phyloP scores from a whole-genome alignment of 2,113 vertebrate species.

The Paradisaea rubra region DNA sequence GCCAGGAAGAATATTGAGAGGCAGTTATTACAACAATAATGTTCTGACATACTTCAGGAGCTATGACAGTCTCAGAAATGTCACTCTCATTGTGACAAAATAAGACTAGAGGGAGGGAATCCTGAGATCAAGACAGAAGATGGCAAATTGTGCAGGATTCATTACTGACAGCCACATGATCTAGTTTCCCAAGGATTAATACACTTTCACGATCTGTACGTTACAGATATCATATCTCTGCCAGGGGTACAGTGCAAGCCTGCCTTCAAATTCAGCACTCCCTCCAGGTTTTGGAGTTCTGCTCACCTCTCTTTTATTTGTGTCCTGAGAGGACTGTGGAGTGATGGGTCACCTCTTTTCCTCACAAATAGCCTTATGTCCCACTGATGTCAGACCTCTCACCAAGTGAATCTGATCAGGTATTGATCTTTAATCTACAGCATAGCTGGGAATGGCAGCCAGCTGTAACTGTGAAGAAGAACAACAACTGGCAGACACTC shows the following conservation, averaged over 20 bases:
- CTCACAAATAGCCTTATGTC: neutral
- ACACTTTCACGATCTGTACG: neutral
- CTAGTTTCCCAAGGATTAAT: neutral
- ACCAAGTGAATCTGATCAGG: conserved; percentile 20
- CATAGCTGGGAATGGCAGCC: conserved; percentile 60
- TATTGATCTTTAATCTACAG: conserved; percentile 44
- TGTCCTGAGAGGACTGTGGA: neutral
- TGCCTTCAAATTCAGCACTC: neutral
- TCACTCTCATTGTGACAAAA: neutral
- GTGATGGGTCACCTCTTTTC: neutral
- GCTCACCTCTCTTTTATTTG: neutral
- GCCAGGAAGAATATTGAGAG: neutral
- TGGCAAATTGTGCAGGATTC: neutral
- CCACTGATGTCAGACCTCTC: neutral
- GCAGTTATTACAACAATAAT: conserved; percentile 1
- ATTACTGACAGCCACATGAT: neutral
- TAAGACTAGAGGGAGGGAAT: neutral
- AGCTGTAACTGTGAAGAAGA: conserved; percentile 71
- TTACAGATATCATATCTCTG: neutral
- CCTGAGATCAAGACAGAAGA: neutral
- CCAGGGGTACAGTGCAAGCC: neutral
- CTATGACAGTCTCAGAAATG: neutral
- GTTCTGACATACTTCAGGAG: neutral
- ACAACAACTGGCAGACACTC: conserved; percentile 70
- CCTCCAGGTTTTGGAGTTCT: neutral